Percentiles rank a stretch among this genome's conserved stretches.
These are phyloP conservation scores for Dryobates pubescens DNA, from an alignment of 2,797 vertebrate genomes.

Conservation along the genomic window DNA sequence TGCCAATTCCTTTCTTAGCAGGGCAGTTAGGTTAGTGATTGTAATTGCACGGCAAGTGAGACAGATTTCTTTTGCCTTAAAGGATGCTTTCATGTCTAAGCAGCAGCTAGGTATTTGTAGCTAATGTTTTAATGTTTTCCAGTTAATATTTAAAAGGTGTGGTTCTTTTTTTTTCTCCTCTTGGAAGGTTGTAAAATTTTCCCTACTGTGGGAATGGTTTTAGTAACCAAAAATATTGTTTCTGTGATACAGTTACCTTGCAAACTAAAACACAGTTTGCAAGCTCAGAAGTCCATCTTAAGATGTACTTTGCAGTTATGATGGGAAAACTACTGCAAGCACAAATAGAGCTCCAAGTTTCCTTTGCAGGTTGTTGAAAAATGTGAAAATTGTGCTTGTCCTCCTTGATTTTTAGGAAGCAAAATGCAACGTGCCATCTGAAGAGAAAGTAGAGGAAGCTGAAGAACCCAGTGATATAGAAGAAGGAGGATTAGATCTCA, in stretches of 20 bases:
- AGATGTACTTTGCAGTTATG: neutral
- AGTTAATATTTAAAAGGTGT: neutral
- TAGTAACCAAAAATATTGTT: neutral
- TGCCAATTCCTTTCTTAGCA: neutral
- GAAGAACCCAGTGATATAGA: conserved; percentile 92
- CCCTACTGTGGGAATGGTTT: neutral
- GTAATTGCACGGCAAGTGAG: neutral
- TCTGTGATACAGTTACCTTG: neutral
- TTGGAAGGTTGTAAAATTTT: neutral
- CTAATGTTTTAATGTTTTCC: neutral
- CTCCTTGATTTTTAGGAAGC: conserved; percentile 78
- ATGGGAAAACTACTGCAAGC: neutral
- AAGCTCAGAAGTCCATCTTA: neutral
- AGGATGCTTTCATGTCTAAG: neutral
- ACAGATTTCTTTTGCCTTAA: neutral
- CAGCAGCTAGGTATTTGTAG: neutral
- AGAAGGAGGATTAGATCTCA: conserved; percentile 93
- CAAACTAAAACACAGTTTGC: neutral
- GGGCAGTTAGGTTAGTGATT: neutral
- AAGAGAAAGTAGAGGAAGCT: conserved; percentile 79
- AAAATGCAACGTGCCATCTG: conserved; percentile 75
- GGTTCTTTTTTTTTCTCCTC: neutral
- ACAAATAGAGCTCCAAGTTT: neutral
- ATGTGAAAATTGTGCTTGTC: neutral
- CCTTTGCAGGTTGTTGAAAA: neutral